phyloP scores from a whole-genome alignment of 2,888 invertebrate species.

The Bhutanitis thaidina region DNA sequence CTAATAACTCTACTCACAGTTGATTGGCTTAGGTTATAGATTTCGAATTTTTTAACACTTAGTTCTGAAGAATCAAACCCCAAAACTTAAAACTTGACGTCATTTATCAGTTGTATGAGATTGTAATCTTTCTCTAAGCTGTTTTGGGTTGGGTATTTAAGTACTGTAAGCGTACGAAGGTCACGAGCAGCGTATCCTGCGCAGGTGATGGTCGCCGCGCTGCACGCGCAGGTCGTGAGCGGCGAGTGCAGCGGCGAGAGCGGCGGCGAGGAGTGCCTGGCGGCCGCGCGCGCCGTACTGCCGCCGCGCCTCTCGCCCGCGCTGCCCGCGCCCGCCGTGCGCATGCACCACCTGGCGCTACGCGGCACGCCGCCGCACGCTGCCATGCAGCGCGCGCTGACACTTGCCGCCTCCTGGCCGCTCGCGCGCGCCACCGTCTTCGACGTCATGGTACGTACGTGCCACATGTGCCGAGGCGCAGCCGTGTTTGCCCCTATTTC shows the following conservation, averaged over 20 bases:
- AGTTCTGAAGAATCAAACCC: too few relatives aligned
- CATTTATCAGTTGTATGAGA: too few relatives aligned
- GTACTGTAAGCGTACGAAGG: too few relatives aligned
- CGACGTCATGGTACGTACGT: conserved; percentile 89
- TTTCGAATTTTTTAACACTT: too few relatives aligned
- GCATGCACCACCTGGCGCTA: conserved; percentile 94
- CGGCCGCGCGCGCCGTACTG: conserved; percentile 88
- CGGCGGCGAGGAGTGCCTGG: conserved; percentile 83
- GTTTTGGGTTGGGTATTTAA: too few relatives aligned
- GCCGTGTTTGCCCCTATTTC: too few relatives aligned
- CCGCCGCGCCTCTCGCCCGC: conserved; percentile 88
- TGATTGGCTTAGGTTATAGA: too few relatives aligned
- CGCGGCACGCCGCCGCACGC: conserved; percentile 91
- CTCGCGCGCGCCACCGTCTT: conserved; percentile 95
- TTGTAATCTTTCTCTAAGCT: too few relatives aligned
- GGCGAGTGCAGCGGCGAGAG: conserved; percentile 88
- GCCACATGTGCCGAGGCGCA: background rate
- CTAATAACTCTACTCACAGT: too few relatives aligned
- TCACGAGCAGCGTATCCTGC: too few relatives aligned
- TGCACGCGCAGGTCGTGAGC: conserved; percentile 95
- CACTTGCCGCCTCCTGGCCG: conserved; percentile 96
- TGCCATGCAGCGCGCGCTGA: conserved; percentile 95
- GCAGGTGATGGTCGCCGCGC: conserved; percentile 94
- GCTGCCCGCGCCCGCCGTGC: conserved; percentile 91
- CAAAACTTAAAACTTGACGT: too few relatives aligned